Base-by-base conservation (phyloP, 2,797 vertebrate species). In the Characodon lateralis region DNA sequence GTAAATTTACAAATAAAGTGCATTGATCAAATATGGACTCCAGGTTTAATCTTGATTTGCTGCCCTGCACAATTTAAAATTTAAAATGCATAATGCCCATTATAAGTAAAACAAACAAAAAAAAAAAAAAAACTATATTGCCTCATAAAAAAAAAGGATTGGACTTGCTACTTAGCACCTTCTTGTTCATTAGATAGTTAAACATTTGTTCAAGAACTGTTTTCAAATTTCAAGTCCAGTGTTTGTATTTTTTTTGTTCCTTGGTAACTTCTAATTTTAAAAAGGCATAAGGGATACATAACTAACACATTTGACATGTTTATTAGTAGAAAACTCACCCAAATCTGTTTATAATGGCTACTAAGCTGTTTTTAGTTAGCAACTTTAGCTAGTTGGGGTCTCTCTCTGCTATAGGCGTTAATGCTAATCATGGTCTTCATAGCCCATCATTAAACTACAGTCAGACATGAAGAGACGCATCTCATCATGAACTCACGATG, bases 1-100 rank as follows among this genome's bases (percentile, higher is more conserved):
- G 26, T 66, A 55, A 3, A 22, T 58, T 71, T 66, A 69, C 16
- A 6, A 58, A 73, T 50, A 63, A 83, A 50, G 50, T 56, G 56
- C 66, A 69, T 73, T n/a, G 46, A 83, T 24, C 26, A 80, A 83
- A 73, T 65, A 24, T n/a, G 41, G 51, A 61, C 24, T 76, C 35
- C 8, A 66, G 75, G 5, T 78, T 70, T 73, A 24, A 77, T 76
- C 9, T 71, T 78, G 48, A 65, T 7, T 24, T 78, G 26, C 24
- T 53, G 50, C 9, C 14, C 9, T 2, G 10, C 46, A 58, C 48
- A 51, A 46, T 63, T 63, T 28, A 46, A 56, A 10, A 10, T 55
- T 56, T 20, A 28, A n/a, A 50, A 51, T 51, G 10, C 46, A 48
- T 13, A 10, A 61, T 61, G 13, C 28, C 26, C 2, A 6, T 61